Evolutionary conservation across 64 coral and sea anemone genomes (phyloP).

Genomic region (Porites lutea): DNA sequence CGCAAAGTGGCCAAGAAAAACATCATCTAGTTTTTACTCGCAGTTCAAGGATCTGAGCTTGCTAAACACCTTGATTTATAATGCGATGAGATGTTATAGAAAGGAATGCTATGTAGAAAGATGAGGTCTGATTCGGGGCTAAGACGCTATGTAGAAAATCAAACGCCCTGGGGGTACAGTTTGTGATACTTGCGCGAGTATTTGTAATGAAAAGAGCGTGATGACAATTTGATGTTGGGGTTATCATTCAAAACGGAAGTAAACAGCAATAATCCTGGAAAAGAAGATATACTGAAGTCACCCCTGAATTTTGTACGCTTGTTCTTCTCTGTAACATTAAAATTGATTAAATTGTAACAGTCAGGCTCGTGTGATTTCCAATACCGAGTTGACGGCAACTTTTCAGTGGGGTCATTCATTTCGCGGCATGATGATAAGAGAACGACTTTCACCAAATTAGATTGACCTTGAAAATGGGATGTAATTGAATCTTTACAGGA

Average conservation of each 20-base stretch:
- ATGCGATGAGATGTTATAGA: too few species aligned
- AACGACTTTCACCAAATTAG: constrained; percentile 38
- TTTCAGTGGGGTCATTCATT: background rate
- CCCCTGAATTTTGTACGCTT: background rate
- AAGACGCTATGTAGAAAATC: background rate
- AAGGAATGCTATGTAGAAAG: background rate
- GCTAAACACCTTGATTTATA: too few species aligned
- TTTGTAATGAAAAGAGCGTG: constrained; percentile 54
- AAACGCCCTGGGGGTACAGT: constrained; percentile 5
- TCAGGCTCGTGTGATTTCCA: background rate
- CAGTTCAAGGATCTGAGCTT: too few species aligned
- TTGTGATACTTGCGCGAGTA: background rate
- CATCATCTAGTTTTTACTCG: too few species aligned
- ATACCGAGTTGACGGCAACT: background rate
- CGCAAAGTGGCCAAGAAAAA: background rate
- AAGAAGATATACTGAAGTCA: background rate
- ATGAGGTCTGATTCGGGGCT: too few species aligned
- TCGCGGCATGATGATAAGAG: constrained; percentile 5
- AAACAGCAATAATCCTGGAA: constrained; percentile 47
- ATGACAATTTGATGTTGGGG: constrained; percentile 38
- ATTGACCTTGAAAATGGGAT: constrained; percentile 11
- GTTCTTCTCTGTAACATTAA: background rate
- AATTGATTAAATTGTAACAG: background rate
- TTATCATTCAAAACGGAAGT: constrained; percentile 40
- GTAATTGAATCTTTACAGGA: constrained; percentile 38